Evolutionary conservation across 2,888 invertebrate species (phyloP).

Genomic region (Colletes collaris): DNA sequence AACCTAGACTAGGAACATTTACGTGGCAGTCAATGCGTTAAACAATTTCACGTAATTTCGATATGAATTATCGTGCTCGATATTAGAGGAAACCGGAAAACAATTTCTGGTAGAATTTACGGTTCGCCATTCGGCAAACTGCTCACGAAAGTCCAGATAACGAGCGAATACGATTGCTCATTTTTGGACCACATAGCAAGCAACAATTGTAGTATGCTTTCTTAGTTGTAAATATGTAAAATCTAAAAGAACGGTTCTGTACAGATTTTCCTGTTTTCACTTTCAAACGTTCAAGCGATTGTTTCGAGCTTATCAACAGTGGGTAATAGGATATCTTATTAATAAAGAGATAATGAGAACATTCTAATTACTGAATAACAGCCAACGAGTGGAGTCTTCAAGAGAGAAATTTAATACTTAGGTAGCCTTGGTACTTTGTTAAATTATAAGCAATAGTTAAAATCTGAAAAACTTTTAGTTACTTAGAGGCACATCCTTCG

Average conservation of each 20-base stretch:
- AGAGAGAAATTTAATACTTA: constrained; percentile 8
- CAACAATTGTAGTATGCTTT: constrained; percentile 39
- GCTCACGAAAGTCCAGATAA: constrained; percentile 42
- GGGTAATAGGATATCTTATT: constrained; percentile 42
- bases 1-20: too few relatives aligned
- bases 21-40: too few relatives aligned
- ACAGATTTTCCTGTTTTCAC: constrained; percentile 45
- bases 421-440: neutral
- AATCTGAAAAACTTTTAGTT: neutral
- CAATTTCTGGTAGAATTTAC: neutral
- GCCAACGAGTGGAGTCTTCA: constrained; percentile 12
- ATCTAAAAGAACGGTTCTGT: constrained; percentile 39
- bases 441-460: constrained; percentile 1
- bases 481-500: neutral
- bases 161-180: constrained; percentile 18
- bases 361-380: constrained; percentile 35
- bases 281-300: constrained; percentile 61
- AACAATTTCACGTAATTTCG: too few relatives aligned
- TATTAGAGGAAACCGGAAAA: too few relatives aligned
- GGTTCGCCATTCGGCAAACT: neutral
- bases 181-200: constrained; percentile 53
- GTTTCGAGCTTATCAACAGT: constrained; percentile 47
- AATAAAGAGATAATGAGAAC: constrained; percentile 50
- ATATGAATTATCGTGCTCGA: too few relatives aligned
- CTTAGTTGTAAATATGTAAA: constrained; percentile 30